These are phyloP conservation scores for Pseudopipra pipra DNA, from an alignment of 2,113 vertebrate species.

Conservation along the genomic window DNA sequence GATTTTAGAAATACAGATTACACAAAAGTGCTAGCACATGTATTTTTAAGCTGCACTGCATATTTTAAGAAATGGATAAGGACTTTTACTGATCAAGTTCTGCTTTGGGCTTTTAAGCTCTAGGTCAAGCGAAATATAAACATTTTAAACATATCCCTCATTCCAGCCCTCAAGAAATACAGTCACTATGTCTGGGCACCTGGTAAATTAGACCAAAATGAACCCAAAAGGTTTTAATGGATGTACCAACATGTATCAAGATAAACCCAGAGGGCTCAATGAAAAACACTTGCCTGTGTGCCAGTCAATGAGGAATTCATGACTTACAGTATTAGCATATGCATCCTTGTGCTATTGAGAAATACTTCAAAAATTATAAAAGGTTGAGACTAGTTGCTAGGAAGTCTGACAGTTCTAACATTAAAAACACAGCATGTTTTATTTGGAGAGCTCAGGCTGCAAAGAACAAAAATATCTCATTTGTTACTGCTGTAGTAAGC, in stretches of 20 bases:
- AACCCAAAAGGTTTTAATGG: slow-evolving; percentile 15
- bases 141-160: background rate
- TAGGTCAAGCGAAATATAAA: slow-evolving; percentile 16
- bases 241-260: slow-evolving; percentile 19
- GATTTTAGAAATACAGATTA: slow-evolving; percentile 22
- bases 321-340: background rate
- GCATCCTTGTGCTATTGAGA: slow-evolving; percentile 20
- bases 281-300: slow-evolving; percentile 17
- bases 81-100: slow-evolving; percentile 1
- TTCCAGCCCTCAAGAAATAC: background rate
- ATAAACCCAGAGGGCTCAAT: slow-evolving; percentile 19
- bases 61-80: background rate
- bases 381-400: slow-evolving; percentile 6
- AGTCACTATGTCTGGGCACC: background rate
- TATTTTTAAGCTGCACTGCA: background rate
- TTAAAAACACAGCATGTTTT: slow-evolving; percentile 15
- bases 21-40: background rate
- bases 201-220: slow-evolving; percentile 11
- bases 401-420: slow-evolving; percentile 1
- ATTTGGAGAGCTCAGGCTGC: background rate
- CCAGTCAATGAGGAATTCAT: background rate
- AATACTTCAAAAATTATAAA: slow-evolving; percentile 40
- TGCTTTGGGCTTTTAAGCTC: slow-evolving; percentile 8
- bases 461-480: background rate
- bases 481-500: background rate